Percentiles rank a stretch among this genome's conserved stretches.
These are phyloP conservation scores for Papilio elwesi DNA, from an alignment of 2,888 invertebrate species.

Conservation along the genomic window DNA sequence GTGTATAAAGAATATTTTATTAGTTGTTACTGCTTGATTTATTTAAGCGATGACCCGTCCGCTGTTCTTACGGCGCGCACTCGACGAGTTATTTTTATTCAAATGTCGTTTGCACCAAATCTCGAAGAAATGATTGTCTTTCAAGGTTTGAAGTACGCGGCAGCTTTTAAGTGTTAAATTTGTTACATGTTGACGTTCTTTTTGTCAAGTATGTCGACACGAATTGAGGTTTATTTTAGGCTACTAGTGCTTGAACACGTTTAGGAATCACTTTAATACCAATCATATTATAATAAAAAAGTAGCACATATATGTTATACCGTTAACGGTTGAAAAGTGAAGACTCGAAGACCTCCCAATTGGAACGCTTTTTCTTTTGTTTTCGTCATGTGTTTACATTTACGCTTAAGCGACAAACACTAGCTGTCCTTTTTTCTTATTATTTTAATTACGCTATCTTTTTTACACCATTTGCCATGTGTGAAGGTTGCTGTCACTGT, in stretches of 20 bases:
- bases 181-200: conserved; percentile 15
- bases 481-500: no score
- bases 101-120: conserved; percentile 49
- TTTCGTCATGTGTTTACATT: no score
- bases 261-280: no score
- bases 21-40: conserved; percentile 67
- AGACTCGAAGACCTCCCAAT: no score
- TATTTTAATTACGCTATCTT: no score
- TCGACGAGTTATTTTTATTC: conserved; percentile 63
- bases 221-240: not conserved
- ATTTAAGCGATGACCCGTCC: conserved; percentile 68
- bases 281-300: no score
- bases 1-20: conserved; percentile 75
- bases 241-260: not conserved
- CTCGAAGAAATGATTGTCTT: conserved; percentile 41
- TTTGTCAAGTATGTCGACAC: conserved; percentile 1
- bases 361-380: no score
- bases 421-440: no score
- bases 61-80: conserved; percentile 58
- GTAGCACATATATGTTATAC: no score
- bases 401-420: no score
- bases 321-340: no score
- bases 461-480: no score
- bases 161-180: conserved; percentile 12
- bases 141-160: conserved; percentile 38